Conservation (phyloP, 2,113 vertebrate species). For the Lethenteron camtschaticum region DNA sequence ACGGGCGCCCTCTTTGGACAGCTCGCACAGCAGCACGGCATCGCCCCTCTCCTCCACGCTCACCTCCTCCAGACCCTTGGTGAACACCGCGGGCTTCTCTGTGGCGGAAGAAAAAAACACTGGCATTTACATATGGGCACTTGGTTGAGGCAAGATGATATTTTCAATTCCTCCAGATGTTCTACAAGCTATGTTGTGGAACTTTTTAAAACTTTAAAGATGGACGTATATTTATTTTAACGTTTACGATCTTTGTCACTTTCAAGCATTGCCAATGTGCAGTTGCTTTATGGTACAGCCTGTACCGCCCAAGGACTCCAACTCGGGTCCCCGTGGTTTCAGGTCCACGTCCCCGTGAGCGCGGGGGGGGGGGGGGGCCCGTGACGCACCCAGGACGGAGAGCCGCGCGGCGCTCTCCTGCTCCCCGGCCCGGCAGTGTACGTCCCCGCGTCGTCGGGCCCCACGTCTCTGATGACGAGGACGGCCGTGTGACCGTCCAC, state of each 20-base stretch:
- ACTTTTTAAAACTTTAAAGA: too few relatives aligned
- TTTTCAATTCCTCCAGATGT: too few relatives aligned
- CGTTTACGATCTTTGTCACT: too few relatives aligned
- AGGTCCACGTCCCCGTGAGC: too few relatives aligned
- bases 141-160: too few relatives aligned
- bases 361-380: slow-evolving; percentile 8
- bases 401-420: slow-evolving; percentile 43
- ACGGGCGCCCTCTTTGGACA: slow-evolving; percentile 9
- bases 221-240: too few relatives aligned
- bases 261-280: too few relatives aligned
- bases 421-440: slow-evolving; percentile 49
- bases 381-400: slow-evolving; percentile 41
- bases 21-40: not conserved
- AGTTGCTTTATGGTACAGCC: too few relatives aligned
- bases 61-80: slow-evolving; percentile 1
- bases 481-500: slow-evolving; percentile 8
- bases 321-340: too few relatives aligned
- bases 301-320: too few relatives aligned
- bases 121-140: too few relatives aligned
- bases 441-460: slow-evolving; percentile 35
- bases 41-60: slow-evolving; percentile 7
- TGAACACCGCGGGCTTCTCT: not conserved
- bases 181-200: too few relatives aligned
- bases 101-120: not conserved
- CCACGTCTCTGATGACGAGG: slow-evolving; percentile 26